Conservation (phyloP, 2,113 vertebrate genomes). For the Philantomba maxwellii region DNA sequence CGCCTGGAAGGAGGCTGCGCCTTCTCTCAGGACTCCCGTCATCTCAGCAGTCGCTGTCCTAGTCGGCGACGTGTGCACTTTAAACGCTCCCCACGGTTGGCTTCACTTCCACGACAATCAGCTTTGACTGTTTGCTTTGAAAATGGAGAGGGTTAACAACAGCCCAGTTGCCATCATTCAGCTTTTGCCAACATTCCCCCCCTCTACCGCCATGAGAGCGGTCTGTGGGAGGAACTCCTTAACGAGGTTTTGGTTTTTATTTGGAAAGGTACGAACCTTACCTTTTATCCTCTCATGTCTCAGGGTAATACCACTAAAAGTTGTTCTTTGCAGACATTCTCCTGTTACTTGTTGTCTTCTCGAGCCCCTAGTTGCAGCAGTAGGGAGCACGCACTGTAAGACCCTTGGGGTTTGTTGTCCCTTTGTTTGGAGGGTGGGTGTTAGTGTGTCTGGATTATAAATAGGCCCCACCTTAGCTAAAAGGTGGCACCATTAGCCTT, state of each 20-base stretch:
- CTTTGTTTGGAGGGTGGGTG: not conserved
- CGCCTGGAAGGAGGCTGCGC: constrained; percentile 10
- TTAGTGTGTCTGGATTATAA: not conserved
- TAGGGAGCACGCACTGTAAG: not conserved
- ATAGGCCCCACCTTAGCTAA: not conserved
- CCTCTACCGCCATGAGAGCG: not conserved
- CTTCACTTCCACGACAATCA: constrained; percentile 70
- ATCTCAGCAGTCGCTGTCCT: constrained; percentile 62
- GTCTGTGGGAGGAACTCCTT: not conserved
- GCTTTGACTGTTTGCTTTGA: constrained; percentile 4
- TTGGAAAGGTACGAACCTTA: constrained; percentile 45
- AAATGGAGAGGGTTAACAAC: not conserved
- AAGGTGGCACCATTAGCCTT: not conserved
- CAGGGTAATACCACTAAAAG: constrained; percentile 29
- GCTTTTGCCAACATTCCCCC: not conserved
- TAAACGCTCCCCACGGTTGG: constrained; percentile 49
- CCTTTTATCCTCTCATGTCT: not conserved
- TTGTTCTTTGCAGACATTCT: not conserved
- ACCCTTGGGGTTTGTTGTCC: not conserved
- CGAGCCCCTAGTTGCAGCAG: not conserved
- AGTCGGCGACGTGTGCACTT: constrained; percentile 69
- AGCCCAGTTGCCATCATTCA: not conserved
- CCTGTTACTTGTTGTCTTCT: not conserved
- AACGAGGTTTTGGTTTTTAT: not conserved
- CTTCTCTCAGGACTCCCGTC: constrained; percentile 26